phyloP scores from a whole-genome alignment of 2,113 vertebrate genomes.

The Nannospalax galili region DNA sequence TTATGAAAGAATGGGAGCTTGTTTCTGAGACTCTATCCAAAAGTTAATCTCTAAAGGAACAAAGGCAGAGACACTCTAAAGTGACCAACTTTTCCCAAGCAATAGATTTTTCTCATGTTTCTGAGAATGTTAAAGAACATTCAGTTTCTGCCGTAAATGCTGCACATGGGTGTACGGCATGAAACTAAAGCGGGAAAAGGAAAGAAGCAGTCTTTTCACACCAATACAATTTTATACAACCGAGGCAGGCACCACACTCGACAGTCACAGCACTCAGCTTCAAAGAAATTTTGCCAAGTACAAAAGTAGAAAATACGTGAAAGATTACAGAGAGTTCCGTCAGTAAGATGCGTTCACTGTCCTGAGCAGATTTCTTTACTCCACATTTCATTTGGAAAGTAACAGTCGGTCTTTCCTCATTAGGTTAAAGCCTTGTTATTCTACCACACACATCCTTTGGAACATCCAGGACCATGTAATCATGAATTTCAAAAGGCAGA shows the following conservation, averaged over 20 bases:
- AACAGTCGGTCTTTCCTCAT: slow-evolving; percentile 82
- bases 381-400: slow-evolving; percentile 74
- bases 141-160: background rate
- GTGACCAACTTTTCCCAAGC: background rate
- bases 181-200: slow-evolving; percentile 62
- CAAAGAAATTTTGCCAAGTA: background rate
- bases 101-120: slow-evolving; percentile 40
- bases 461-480: slow-evolving; percentile 67
- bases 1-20: background rate
- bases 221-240: slow-evolving; percentile 30
- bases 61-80: slow-evolving; percentile 20
- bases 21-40: background rate
- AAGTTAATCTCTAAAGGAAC: slow-evolving; percentile 35
- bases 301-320: slow-evolving; percentile 68
- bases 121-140: slow-evolving; percentile 32
- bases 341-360: slow-evolving; percentile 81
- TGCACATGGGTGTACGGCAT: background rate
- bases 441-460: slow-evolving; percentile 71
- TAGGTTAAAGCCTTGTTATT: slow-evolving; percentile 78
- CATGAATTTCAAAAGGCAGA: slow-evolving; percentile 75
- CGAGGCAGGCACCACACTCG: slow-evolving; percentile 47
- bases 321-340: slow-evolving; percentile 78
- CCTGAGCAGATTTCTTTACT: slow-evolving; percentile 64
- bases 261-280: slow-evolving; percentile 13
- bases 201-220: slow-evolving; percentile 49